Percentiles rank a stretch among this genome's conserved stretches.
phyloP scores from a whole-genome alignment of 2,888 invertebrate species.

The Latrodectus elegans region DNA sequence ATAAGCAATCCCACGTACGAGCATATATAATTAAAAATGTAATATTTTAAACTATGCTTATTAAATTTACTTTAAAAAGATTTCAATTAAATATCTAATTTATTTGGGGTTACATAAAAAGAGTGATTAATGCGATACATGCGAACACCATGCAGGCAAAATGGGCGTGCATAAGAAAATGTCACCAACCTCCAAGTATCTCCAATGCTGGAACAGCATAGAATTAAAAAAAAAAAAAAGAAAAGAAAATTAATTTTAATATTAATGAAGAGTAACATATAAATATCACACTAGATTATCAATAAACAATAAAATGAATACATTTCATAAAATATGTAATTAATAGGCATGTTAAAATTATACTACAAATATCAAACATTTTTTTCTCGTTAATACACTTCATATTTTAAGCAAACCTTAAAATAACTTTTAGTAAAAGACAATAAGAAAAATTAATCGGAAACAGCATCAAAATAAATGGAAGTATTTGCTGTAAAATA shows the following conservation, averaged over 20 bases:
- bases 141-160: conserved; percentile 1
- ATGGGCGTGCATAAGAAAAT: conserved; percentile 18
- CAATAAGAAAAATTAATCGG: no score
- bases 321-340: no score
- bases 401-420: no score
- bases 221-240: conserved; percentile 36
- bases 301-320: no score
- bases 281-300: not conserved
- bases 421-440: no score
- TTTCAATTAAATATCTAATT: no score
- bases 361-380: no score
- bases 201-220: conserved; percentile 70
- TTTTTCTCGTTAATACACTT: no score
- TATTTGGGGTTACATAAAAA: not conserved
- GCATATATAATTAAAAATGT: not conserved
- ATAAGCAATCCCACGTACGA: no score
- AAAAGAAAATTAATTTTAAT: conserved; percentile 20
- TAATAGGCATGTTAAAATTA: no score
- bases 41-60: not conserved
- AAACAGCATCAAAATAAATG: no score
- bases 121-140: not conserved
- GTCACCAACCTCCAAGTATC: conserved; percentile 71
- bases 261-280: not conserved
- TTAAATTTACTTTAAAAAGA: not conserved
- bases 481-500: no score